phyloP scores from a whole-genome alignment of 2,113 vertebrate species.

The Suncus etruscus region DNA sequence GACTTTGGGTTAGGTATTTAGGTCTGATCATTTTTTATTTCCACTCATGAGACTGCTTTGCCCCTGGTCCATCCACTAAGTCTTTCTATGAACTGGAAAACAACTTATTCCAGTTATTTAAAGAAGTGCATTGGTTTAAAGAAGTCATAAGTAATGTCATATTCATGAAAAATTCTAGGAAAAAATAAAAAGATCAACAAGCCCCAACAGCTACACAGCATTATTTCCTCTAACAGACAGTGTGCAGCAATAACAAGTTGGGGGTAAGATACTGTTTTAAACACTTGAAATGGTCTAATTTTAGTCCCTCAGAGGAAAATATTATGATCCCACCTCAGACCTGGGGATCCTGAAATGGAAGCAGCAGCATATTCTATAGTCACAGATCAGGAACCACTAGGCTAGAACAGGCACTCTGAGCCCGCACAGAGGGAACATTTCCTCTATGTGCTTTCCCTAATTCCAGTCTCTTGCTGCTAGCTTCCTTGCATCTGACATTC shows the following conservation, averaged over 20 bases:
- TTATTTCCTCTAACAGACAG: conserved; percentile 30
- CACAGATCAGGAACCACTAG: not conserved
- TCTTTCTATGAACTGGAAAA: too few relatives aligned
- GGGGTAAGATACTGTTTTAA: not conserved
- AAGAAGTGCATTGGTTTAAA: too few relatives aligned
- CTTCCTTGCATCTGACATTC: conserved; percentile 23
- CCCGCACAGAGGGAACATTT: conserved; percentile 39
- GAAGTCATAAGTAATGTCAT: too few relatives aligned
- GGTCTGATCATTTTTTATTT: too few relatives aligned
- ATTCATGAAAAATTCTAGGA: not conserved
- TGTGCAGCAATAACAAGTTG: not conserved
- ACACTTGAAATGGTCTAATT: not conserved
- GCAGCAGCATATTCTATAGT: not conserved
- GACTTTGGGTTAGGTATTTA: too few relatives aligned
- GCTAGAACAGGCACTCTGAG: conserved; percentile 6
- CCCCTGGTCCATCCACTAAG: too few relatives aligned
- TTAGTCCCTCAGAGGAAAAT: not conserved
- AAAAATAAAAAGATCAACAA: not conserved
- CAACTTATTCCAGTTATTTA: too few relatives aligned
- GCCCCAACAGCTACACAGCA: not conserved
- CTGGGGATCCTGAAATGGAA: not conserved
- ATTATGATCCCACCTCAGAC: conserved; percentile 5
- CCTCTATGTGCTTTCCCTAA: not conserved
- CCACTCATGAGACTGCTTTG: too few relatives aligned
- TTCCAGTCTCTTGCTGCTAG: not conserved